Percentiles rank a stretch among this genome's conserved stretches.
These are phyloP conservation scores for Thunnus thynnus DNA, from an alignment of 2,113 vertebrate species.

Conservation along the genomic window DNA sequence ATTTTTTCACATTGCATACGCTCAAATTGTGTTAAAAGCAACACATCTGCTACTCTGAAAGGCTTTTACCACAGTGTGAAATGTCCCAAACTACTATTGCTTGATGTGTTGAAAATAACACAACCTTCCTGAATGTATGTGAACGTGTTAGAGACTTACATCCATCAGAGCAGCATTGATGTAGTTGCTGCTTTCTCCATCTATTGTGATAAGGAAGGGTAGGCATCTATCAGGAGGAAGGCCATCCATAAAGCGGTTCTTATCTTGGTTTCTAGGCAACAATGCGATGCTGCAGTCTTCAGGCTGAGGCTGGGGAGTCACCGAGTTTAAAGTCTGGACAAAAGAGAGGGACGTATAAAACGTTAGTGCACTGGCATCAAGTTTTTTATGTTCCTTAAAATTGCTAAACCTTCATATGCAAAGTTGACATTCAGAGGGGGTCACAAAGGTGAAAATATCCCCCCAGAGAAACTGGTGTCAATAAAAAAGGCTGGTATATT, in stretches of 20 bases:
- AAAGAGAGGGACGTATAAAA: conserved; percentile 7
- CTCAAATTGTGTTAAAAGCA: conserved; percentile 21
- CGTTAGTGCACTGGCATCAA: not conserved
- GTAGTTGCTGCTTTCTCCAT: conserved; percentile 99
- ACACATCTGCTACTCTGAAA: conserved; percentile 1
- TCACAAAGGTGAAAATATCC: not conserved
- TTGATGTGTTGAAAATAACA: conserved; percentile 67
- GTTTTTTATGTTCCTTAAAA: not conserved
- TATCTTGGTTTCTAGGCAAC: conserved; percentile 98
- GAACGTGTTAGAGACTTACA: conserved; percentile 85
- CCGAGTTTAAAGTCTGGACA: conserved; percentile 96
- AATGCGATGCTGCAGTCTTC: conserved; percentile 99
- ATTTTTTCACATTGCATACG: not conserved
- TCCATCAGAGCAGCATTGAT: conserved; percentile 99
- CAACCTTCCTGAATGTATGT: conserved; percentile 16
- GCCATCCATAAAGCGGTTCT: conserved; percentile 99
- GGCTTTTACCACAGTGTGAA: not conserved
- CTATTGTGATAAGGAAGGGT: conserved; percentile 99
- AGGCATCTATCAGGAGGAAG: conserved; percentile 98
- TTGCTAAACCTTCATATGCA: not conserved
- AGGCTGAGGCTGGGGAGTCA: conserved; percentile 96
- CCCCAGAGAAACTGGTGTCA: not conserved
- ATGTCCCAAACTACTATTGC: conserved; percentile 61
- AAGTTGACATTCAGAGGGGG: not conserved
- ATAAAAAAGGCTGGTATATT: too few species aligned